phyloP scores from a whole-genome alignment of 35 echinoderm and acorn worm species.

The Apostichopus japonicus region DNA sequence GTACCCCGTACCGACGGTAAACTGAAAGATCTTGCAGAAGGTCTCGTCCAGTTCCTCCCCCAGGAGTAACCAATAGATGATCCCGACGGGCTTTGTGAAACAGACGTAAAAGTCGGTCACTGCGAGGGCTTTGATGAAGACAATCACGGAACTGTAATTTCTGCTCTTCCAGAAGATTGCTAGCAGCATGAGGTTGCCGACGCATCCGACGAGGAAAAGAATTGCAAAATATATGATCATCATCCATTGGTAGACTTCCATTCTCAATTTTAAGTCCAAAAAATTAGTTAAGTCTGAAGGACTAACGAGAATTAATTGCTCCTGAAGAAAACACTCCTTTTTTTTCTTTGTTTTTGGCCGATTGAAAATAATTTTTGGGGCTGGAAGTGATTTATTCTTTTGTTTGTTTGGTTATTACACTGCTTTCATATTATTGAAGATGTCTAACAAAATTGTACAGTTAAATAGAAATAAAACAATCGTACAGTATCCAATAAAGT shows the following conservation, averaged over 20 bases:
- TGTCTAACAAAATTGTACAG: no score
- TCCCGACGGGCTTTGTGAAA: slow-evolving; percentile 19
- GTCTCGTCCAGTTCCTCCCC: neutral
- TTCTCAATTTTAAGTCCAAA: neutral
- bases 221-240: slow-evolving; percentile 33
- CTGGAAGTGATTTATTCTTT: no score
- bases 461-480: no score
- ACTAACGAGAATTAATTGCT: no score
- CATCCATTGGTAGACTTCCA: slow-evolving; percentile 33
- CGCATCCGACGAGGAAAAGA: slow-evolving; percentile 19
- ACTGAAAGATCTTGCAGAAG: slow-evolving; percentile 38
- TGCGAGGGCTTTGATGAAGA: slow-evolving; percentile 40
- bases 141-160: slow-evolving; percentile 45
- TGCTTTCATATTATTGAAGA: no score
- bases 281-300: no score
- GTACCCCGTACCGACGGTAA: slow-evolving; percentile 38
- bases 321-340: no score
- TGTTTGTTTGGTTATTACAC: no score
- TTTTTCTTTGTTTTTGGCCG: no score
- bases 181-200: slow-evolving; percentile 14
- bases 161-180: slow-evolving; percentile 20
- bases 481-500: no score
- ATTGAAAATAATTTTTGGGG: no score
- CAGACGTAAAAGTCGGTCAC: slow-evolving; percentile 25
- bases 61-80: slow-evolving; percentile 38